These are phyloP conservation scores for Gopherus evgoodei DNA, from an alignment of 2,113 vertebrate genomes.

Conservation along the genomic window DNA sequence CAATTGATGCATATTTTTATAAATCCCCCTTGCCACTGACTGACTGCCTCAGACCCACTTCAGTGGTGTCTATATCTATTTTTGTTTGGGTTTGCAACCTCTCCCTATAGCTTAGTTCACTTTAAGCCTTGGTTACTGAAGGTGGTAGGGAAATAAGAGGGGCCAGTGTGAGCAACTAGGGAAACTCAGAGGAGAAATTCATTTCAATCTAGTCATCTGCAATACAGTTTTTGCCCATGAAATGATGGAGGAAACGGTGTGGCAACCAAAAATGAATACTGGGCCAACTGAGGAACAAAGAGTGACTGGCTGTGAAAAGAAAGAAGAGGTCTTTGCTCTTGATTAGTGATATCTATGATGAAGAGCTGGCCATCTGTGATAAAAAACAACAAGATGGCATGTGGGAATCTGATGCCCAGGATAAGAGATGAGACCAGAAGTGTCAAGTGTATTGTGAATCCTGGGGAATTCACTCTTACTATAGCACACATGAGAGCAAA, in stretches of 20 bases:
- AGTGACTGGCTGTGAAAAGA: background rate
- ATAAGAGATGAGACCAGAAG: background rate
- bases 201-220: background rate
- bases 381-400: background rate
- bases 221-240: conserved; percentile 7
- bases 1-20: background rate
- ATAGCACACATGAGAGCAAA: background rate
- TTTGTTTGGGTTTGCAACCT: background rate
- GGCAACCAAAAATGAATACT: conserved; percentile 21
- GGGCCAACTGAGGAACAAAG: background rate
- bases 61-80: background rate
- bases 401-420: background rate
- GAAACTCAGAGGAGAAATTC: background rate
- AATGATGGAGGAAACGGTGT: background rate
- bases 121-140: background rate
- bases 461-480: background rate
- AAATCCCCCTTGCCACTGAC: background rate
- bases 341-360: background rate
- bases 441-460: background rate
- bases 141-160: background rate
- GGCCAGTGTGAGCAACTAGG: background rate
- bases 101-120: background rate
- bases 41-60: background rate
- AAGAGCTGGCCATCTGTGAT: background rate
- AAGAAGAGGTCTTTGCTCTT: background rate